A percentile compares a stretch with the other conserved stretches of the same genome.
Evolutionary conservation across 2,113 vertebrate genomes (phyloP).

Genomic region (Asarcornis scutulata): DNA sequence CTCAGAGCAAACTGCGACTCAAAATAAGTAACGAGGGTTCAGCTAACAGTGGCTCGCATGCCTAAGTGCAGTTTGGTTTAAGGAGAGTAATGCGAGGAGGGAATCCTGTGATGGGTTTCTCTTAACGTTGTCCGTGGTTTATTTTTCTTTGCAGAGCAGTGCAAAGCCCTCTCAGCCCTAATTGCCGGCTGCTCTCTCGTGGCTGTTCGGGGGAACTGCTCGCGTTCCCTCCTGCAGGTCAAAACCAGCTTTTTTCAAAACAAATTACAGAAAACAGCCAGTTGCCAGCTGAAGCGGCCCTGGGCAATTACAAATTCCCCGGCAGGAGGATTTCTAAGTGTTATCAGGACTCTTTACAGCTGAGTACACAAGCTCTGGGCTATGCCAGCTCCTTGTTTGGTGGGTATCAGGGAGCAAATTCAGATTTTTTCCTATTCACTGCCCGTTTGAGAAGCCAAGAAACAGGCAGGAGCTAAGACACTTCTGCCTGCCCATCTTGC

Average conservation of each 20-base stretch:
- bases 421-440: neutral
- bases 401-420: neutral
- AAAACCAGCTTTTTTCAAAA: rapidly evolving
- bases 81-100: neutral
- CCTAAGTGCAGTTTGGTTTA: neutral
- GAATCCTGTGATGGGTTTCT: neutral
- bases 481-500: neutral
- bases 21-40: neutral
- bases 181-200: conserved; percentile 83
- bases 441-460: neutral
- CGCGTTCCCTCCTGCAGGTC: neutral
- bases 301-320: neutral
- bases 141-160: neutral
- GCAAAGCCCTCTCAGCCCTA: conserved; percentile 35
- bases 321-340: neutral
- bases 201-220: conserved; percentile 77
- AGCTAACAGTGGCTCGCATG: neutral
- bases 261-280: neutral
- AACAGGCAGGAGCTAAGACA: neutral
- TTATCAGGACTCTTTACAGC: neutral
- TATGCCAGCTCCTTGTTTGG: neutral
- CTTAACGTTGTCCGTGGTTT: neutral
- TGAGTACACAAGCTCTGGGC: neutral
- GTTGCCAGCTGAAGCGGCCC: neutral
- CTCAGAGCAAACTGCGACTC: neutral